Evolutionary conservation across 2,113 vertebrate genomes (phyloP).

Genomic region (Alexandromys fortis): DNA sequence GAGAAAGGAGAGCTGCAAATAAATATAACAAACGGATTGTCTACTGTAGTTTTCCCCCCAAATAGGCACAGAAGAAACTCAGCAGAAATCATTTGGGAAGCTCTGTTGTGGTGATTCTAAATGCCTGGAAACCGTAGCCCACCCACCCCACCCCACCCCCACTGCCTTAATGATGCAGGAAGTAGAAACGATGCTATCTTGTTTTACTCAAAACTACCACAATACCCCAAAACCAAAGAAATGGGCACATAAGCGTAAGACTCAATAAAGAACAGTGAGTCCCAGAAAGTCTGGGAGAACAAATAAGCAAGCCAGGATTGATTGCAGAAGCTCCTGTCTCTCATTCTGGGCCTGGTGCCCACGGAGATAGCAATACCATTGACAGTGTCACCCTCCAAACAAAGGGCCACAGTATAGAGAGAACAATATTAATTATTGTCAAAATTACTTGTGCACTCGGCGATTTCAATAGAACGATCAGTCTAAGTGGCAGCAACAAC

Average conservation of each 20-base stretch:
- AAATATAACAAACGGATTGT: background rate
- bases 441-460: slow-evolving; percentile 71
- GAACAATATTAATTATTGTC: slow-evolving; percentile 81
- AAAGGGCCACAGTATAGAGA: slow-evolving; percentile 70
- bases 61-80: slow-evolving; percentile 8
- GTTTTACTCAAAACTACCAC: slow-evolving; percentile 43
- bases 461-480: slow-evolving; percentile 82
- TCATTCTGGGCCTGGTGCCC: slow-evolving; percentile 76
- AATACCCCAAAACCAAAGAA: slow-evolving; percentile 43
- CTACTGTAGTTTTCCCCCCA: background rate
- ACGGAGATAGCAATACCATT: slow-evolving; percentile 72
- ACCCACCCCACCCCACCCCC: background rate
- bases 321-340: slow-evolving; percentile 37
- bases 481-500: slow-evolving; percentile 83
- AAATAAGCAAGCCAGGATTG: slow-evolving; percentile 21
- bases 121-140: background rate
- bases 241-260: slow-evolving; percentile 24
- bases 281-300: slow-evolving; percentile 48
- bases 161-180: background rate
- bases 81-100: background rate
- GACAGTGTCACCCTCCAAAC: slow-evolving; percentile 77
- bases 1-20: background rate
- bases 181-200: slow-evolving; percentile 29
- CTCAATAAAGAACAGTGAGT: slow-evolving; percentile 46
- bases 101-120: background rate